These are phyloP conservation scores for Acridotheres tristis DNA, from an alignment of 2,797 vertebrate genomes.

Conservation along the genomic window DNA sequence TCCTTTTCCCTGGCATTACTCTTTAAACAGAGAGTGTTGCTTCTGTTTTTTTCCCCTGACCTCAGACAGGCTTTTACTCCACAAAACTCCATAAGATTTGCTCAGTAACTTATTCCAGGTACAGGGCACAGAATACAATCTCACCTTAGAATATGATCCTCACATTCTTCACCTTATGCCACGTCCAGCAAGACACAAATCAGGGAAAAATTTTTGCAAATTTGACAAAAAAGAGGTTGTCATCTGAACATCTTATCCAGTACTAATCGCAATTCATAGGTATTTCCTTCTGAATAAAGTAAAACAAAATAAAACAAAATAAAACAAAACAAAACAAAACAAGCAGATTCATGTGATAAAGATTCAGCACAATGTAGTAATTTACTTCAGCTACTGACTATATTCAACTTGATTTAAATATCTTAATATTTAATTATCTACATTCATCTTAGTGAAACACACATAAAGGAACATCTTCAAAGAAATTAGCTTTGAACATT, in stretches of 20 bases:
- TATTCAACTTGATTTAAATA: constrained; percentile 59
- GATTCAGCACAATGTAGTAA: constrained; percentile 27
- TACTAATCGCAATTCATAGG: neutral
- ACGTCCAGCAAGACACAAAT: neutral
- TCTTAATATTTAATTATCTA: constrained; percentile 68
- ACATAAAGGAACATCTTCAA: constrained; percentile 52
- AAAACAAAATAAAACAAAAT: constrained; percentile 17
- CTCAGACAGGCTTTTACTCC: neutral
- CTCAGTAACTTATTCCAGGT: neutral
- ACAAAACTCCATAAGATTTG: neutral
- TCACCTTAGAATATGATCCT: neutral
- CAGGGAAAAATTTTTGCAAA: neutral
- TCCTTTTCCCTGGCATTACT: neutral
- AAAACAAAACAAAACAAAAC: constrained; percentile 16
- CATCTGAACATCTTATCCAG: neutral
- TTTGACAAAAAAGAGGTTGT: neutral
- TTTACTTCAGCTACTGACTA: constrained; percentile 13
- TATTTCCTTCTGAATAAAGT: neutral
- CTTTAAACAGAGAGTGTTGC: neutral
- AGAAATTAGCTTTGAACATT: constrained; percentile 66
- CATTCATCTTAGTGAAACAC: constrained; percentile 36
- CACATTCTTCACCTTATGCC: neutral
- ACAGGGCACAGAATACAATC: neutral
- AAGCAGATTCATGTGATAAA: neutral
- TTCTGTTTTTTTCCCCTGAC: neutral